Conservation (phyloP, 2,113 vertebrate genomes). For the Sorex araneus region DNA sequence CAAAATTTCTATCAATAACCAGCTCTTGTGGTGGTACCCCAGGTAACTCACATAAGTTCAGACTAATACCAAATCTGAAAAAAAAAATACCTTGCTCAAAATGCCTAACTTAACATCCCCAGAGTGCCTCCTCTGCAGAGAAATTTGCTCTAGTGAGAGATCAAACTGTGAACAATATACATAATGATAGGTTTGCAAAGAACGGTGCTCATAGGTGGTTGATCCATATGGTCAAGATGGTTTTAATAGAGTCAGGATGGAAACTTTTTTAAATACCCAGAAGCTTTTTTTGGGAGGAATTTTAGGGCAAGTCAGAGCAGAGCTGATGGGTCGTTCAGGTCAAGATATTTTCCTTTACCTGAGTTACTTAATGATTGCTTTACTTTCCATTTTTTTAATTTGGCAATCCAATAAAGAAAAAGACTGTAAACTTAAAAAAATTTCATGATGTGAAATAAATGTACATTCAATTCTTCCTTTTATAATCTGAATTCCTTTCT, state of each 20-base stretch:
- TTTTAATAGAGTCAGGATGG: conserved; percentile 40
- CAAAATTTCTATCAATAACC: conserved; percentile 75
- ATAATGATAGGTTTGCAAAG: conserved; percentile 50
- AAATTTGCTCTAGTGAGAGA: conserved; percentile 1
- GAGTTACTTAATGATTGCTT: conserved; percentile 76
- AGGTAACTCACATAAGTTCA: conserved; percentile 63
- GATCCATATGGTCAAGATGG: conserved; percentile 6
- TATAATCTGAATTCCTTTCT: not conserved
- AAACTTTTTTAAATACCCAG: conserved; percentile 51
- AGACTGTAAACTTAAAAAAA: not conserved
- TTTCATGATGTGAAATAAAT: not conserved
- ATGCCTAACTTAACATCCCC: conserved; percentile 5
- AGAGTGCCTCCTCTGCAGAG: conserved; percentile 20
- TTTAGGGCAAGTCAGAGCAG: conserved; percentile 58
- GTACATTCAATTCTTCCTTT: conserved; percentile 36
- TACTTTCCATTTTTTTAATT: conserved; percentile 67
- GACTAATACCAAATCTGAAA: conserved; percentile 22
- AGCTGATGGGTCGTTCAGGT: conserved; percentile 81
- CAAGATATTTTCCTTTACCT: conserved; percentile 78
- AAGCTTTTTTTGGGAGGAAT: conserved; percentile 53
- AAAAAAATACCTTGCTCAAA: conserved; percentile 60
- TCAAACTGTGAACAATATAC: conserved; percentile 47
- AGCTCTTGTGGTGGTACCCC: conserved; percentile 53
- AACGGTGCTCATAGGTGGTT: conserved; percentile 49
- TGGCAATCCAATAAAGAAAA: conserved; percentile 20